Base-by-base conservation (phyloP, 1,140 invertebrate genomes). In the Drosophila ambigua region DNA sequence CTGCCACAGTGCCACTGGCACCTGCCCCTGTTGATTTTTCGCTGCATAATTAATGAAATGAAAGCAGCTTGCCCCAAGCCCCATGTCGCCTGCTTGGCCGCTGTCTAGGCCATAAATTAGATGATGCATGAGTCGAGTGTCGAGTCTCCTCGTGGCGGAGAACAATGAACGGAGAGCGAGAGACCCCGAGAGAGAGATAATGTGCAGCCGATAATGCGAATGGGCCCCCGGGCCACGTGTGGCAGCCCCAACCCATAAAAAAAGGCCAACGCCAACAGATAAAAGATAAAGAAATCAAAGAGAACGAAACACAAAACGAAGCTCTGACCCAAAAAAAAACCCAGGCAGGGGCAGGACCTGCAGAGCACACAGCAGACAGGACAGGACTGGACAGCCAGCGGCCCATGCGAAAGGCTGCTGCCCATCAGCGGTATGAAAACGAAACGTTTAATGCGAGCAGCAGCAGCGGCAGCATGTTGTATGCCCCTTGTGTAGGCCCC, bases 11-110 rank as follows among this genome's bases (percentile, higher is more conserved):
- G 35, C 11, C 35, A 13, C 51, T 68, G 45, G 39, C 28, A 49
- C 39, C 45, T 35, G 41, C 59, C 62, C 41, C 45, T 83, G 62
- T 72, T 79, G 62, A 79, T 79, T 84, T 67, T 74, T 74, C 31
- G 50, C 63, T 66, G 77, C 64, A 85, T 84, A 85, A 87, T 87
- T 78, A 87, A 85, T 87, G 80, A 66, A 76, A 84, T 72, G 63
- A 85, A 79, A 66, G 66, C 77, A 73, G 50, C 60, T 43, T 31
- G 11, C 26, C 26, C 31, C 23, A 11, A 13, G 1, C 11, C 48
- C 35, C 15, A 28, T 41, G 11, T 26, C 4, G 20, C 43, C 20
- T 61, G 16, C 43, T 26, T 53, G 31, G 28, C 35, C 39, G 51
- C 20, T 54, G 72, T 57, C 46, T 60, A 26, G 55, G 49, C 53